Evolutionary conservation across 2,888 invertebrate genomes (phyloP).

Genomic region (Athetis lepigone): DNA sequence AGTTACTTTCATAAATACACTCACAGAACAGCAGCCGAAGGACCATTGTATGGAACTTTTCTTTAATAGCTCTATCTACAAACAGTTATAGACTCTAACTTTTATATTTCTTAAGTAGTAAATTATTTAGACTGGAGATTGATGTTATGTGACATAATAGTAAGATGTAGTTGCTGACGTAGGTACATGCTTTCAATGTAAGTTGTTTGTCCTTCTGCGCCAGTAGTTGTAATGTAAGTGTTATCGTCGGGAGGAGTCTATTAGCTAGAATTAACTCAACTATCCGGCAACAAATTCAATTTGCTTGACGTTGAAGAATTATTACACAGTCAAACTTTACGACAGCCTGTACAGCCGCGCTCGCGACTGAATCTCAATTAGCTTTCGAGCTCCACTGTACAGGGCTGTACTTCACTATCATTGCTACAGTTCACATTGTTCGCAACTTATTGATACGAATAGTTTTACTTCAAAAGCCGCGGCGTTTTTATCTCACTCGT

Average conservation of each 20-base stretch:
- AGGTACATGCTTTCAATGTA: neutral
- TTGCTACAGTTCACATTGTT: neutral
- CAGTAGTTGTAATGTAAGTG: neutral
- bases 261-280: slow-evolving; percentile 58
- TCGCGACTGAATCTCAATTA: slow-evolving; percentile 37
- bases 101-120: neutral
- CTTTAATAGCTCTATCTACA: neutral
- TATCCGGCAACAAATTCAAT: slow-evolving; percentile 59
- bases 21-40: slow-evolving; percentile 26
- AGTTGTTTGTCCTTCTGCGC: slow-evolving; percentile 30
- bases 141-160: neutral
- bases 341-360: slow-evolving; percentile 2
- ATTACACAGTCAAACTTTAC: slow-evolving; percentile 43
- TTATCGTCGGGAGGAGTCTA: slow-evolving; percentile 38
- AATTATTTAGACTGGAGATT: neutral
- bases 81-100: neutral
- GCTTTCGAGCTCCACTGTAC: neutral
- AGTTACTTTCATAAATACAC: slow-evolving; percentile 41
- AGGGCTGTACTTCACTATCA: neutral
- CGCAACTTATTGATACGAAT: neutral
- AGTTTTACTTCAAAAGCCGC: neutral
- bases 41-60: neutral
- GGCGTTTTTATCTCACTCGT: neutral
- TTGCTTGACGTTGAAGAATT: slow-evolving; percentile 59
- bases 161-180: neutral